phyloP scores from a whole-genome alignment of 2,888 invertebrate genomes.

The Lasioglossum pauxillum region DNA sequence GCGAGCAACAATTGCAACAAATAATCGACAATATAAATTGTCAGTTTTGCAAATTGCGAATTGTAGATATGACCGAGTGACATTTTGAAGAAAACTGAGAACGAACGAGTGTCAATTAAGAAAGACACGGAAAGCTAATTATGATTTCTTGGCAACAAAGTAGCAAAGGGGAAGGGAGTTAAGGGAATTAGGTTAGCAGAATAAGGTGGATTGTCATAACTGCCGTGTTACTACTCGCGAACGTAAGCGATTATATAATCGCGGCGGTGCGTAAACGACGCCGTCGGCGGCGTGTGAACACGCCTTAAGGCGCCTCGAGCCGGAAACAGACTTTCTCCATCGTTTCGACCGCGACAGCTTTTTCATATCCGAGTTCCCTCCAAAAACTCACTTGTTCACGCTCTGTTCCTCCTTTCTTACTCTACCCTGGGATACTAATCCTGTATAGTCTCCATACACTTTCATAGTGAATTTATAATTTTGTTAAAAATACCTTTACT shows the following conservation, averaged over 20 bases:
- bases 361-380: constrained; percentile 22
- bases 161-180: neutral
- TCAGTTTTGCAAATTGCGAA: neutral
- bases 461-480: neutral
- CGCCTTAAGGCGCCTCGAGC: constrained; percentile 52
- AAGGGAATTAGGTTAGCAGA: constrained; percentile 55
- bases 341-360: constrained; percentile 30
- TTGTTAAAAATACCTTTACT: neutral
- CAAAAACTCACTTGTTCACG: neutral
- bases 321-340: constrained; percentile 65
- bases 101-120: neutral
- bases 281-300: constrained; percentile 46
- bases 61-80: neutral
- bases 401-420: constrained; percentile 2
- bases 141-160: neutral
- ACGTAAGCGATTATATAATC: constrained; percentile 58
- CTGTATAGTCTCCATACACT: neutral
- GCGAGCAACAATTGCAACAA: too few species aligned
- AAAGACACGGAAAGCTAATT: neutral
- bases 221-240: constrained; percentile 39
- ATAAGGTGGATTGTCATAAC: constrained; percentile 57
- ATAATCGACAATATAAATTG: neutral
- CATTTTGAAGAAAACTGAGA: neutral
- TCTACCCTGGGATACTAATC: neutral
- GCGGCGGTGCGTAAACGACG: constrained; percentile 45